phyloP scores from a whole-genome alignment of 2,888 invertebrate species.

The Hyposoter didymator region DNA sequence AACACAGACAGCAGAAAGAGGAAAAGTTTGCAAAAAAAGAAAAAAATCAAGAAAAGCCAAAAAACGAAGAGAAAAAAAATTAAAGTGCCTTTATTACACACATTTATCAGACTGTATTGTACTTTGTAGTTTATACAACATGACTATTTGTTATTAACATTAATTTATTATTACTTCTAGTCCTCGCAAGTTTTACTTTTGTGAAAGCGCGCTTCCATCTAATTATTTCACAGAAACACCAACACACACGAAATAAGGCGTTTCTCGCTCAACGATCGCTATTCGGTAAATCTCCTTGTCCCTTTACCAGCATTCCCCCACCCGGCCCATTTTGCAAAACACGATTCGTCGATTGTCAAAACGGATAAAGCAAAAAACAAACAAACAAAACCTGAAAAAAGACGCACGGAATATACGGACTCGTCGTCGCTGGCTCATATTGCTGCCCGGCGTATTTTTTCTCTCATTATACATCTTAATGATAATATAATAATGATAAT shows the following conservation, averaged over 20 bases:
- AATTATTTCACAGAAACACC: conserved; percentile 12
- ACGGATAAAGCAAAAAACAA: conserved; percentile 37
- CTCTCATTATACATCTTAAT: conserved; percentile 78
- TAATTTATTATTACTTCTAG: conserved; percentile 79
- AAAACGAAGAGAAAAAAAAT: conserved; percentile 64
- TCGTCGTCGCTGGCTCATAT: conserved; percentile 78
- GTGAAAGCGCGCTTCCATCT: conserved; percentile 53
- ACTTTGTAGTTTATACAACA: conserved; percentile 81
- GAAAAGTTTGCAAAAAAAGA: conserved; percentile 40
- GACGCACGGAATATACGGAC: conserved; percentile 69
- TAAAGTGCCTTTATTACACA: conserved; percentile 82
- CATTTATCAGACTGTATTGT: conserved; percentile 82
- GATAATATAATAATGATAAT: conserved; percentile 75
- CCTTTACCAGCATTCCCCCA: conserved; percentile 11
- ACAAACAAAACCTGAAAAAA: conserved; percentile 62
- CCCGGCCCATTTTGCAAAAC: conserved; percentile 15
- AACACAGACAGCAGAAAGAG: conserved; percentile 29
- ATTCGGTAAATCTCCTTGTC: conserved; percentile 46
- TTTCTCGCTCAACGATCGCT: conserved; percentile 58
- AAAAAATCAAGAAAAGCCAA: conserved; percentile 50
- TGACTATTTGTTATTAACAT: conserved; percentile 80
- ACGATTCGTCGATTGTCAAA: conserved; percentile 61
- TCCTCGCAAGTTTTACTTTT: conserved; percentile 67
- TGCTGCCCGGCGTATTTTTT: conserved; percentile 76
- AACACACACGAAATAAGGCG: neutral